phyloP scores from a whole-genome alignment of 2,888 invertebrate genomes.

The Tachina grossa region DNA sequence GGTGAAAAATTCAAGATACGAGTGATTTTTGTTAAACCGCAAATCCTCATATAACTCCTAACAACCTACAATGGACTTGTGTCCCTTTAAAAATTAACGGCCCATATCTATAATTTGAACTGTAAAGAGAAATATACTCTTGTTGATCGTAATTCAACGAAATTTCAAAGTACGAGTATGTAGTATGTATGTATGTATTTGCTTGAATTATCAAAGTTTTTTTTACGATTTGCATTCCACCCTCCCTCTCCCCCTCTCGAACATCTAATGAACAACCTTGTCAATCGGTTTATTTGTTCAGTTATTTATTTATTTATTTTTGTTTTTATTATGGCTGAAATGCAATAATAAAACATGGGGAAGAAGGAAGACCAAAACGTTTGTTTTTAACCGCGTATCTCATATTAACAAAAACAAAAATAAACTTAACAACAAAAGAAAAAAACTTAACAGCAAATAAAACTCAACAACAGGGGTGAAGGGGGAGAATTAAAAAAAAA shows the following conservation, averaged over 20 bases:
- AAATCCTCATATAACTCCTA: not conserved
- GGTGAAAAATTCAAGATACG: too few relatives aligned
- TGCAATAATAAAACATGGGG: constrained; percentile 30
- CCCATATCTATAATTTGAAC: not conserved
- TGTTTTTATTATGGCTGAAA: constrained; percentile 29
- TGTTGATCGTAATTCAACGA: constrained; percentile 37
- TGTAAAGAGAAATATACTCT: not conserved
- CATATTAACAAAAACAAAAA: constrained; percentile 10
- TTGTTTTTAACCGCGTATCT: constrained; percentile 60
- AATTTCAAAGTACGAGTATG: too few relatives aligned
- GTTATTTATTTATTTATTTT: constrained; percentile 11
- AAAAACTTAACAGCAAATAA: not conserved
- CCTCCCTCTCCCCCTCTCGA: not conserved
- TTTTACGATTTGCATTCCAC: constrained; percentile 23
- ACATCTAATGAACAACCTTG: not conserved
- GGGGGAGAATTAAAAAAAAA: not conserved
- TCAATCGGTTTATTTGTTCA: constrained; percentile 24
- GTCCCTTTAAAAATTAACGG: not conserved
- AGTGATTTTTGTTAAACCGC: too few relatives aligned
- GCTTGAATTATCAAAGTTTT: constrained; percentile 46
- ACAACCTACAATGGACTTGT: not conserved
- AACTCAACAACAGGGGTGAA: not conserved
- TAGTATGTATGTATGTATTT: constrained; percentile 29
- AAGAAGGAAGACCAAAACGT: constrained; percentile 43
- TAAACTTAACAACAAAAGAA: not conserved